These are phyloP conservation scores for Gobionotothen gibberifrons DNA, from an alignment of 2,797 vertebrate genomes.

Conservation along the genomic window DNA sequence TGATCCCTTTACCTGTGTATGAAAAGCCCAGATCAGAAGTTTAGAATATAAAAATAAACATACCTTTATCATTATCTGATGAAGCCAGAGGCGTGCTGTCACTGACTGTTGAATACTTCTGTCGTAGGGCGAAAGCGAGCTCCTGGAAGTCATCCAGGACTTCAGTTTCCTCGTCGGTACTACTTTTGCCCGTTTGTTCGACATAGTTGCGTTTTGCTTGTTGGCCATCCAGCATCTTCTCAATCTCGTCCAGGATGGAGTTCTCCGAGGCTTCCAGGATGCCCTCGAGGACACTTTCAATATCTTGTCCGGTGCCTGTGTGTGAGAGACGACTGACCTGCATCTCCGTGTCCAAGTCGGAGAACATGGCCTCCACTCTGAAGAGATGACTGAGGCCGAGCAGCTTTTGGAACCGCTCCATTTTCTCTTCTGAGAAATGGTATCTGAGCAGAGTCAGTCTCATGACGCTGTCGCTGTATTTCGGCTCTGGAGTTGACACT, in stretches of 20 bases:
- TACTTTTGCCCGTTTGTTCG: conserved; percentile 67
- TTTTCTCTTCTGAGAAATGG: conserved; percentile 85
- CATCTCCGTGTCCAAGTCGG: conserved; percentile 86
- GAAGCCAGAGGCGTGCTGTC: conserved; percentile 80
- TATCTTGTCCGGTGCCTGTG: conserved; percentile 68
- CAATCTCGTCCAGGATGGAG: conserved; percentile 87
- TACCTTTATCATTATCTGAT: conserved; percentile 76
- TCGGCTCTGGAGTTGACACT: conserved; percentile 49
- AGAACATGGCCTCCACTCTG: conserved; percentile 89
- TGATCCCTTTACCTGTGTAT: background rate
- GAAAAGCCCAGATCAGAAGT: conserved; percentile 2
- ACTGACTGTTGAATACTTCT: conserved; percentile 85
- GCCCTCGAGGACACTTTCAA: conserved; percentile 86
- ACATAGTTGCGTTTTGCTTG: conserved; percentile 62
- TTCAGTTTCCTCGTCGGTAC: conserved; percentile 87
- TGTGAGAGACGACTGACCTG: conserved; percentile 75
- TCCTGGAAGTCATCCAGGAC: conserved; percentile 93
- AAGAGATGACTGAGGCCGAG: conserved; percentile 84
- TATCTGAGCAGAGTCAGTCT: conserved; percentile 84
- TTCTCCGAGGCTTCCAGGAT: conserved; percentile 90
- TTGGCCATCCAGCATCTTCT: conserved; percentile 86
- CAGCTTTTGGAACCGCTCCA: conserved; percentile 83
- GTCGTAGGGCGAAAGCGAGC: conserved; percentile 90
- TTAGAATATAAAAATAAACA: conserved; percentile 10
- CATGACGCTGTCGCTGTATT: conserved; percentile 80